These are phyloP conservation scores for Melangyna quadrimaculata DNA, from an alignment of 2,888 invertebrate species.

Conservation along the genomic window DNA sequence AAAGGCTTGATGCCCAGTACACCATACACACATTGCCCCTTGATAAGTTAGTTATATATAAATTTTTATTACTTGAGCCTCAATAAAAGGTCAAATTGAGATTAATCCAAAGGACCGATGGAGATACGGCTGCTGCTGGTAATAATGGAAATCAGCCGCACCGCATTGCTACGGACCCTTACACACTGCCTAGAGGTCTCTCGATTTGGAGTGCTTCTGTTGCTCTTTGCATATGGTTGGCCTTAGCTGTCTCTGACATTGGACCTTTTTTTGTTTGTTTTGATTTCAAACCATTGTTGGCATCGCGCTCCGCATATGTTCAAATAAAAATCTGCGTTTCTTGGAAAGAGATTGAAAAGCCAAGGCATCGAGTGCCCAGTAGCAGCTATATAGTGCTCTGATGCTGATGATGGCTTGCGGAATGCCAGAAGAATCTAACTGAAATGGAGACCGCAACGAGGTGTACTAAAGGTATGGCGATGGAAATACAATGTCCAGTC, in stretches of 20 bases:
- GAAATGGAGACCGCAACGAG: neutral
- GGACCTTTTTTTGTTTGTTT: slow-evolving; percentile 49
- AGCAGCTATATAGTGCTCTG: neutral
- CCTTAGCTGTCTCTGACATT: slow-evolving; percentile 52
- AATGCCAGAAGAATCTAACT: slow-evolving; percentile 11
- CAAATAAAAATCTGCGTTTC: slow-evolving; percentile 59
- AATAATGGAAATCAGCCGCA: slow-evolving; percentile 37
- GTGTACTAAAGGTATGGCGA: neutral
- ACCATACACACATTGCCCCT: slow-evolving; percentile 17
- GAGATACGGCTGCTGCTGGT: slow-evolving; percentile 15
- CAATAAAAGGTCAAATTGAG: slow-evolving; percentile 57
- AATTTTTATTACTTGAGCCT: slow-evolving; percentile 67
- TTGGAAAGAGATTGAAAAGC: slow-evolving; percentile 13
- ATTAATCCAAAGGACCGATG: slow-evolving; percentile 29
- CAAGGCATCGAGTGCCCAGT: neutral
- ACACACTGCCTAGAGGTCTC: slow-evolving; percentile 28
- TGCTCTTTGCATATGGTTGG: slow-evolving; percentile 51
- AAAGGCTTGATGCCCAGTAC: neutral
- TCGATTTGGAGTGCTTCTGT: slow-evolving; percentile 43
- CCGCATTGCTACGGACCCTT: neutral
- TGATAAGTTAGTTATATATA: slow-evolving; percentile 63
- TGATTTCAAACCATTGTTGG: slow-evolving; percentile 11
- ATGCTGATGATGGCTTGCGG: neutral
- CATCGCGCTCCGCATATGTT: slow-evolving; percentile 38
- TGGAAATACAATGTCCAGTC: neutral